A percentile compares a stretch with the other conserved stretches of the same genome.
Evolutionary conservation across 2,797 vertebrate genomes (phyloP).

Genomic region (Chaenodraco wilsoni): DNA sequence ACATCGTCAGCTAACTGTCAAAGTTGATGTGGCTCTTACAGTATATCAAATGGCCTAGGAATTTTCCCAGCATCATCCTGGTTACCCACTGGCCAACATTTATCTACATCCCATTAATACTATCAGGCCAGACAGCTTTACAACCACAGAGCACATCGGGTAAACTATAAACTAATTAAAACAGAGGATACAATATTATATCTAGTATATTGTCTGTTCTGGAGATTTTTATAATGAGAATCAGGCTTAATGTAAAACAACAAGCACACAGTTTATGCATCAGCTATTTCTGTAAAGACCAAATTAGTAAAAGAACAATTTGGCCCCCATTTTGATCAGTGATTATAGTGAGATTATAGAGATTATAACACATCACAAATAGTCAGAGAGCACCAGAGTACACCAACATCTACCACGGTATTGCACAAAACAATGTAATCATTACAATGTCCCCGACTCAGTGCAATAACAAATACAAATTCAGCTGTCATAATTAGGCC

Average conservation of each 20-base stretch:
- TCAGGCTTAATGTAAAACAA: constrained; percentile 8
- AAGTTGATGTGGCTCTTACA: constrained; percentile 27
- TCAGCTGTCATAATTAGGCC: constrained; percentile 20
- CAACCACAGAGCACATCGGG: constrained; percentile 4
- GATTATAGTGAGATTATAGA: not conserved
- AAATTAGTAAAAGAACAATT: not conserved
- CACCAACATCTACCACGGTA: not conserved
- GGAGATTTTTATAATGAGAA: not conserved
- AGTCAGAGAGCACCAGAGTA: not conserved
- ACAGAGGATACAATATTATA: not conserved
- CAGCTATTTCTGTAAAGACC: not conserved
- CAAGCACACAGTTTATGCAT: not conserved
- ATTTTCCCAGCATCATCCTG: constrained; percentile 50
- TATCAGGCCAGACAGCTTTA: constrained; percentile 24
- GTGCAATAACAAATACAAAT: constrained; percentile 23
- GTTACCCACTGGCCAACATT: constrained; percentile 36
- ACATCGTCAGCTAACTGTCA: constrained; percentile 42
- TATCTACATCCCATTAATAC: constrained; percentile 52
- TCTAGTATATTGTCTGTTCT: constrained; percentile 14
- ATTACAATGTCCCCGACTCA: constrained; percentile 13
- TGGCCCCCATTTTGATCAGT: constrained; percentile 4
- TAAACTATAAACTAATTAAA: constrained; percentile 29
- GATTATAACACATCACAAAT: not conserved
- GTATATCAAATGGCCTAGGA: constrained; percentile 41
- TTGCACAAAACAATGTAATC: constrained; percentile 12